A percentile compares a stretch with the other conserved stretches of the same genome.
phyloP scores from a whole-genome alignment of 1,140 invertebrate genomes.

The Cydia strobilella region DNA sequence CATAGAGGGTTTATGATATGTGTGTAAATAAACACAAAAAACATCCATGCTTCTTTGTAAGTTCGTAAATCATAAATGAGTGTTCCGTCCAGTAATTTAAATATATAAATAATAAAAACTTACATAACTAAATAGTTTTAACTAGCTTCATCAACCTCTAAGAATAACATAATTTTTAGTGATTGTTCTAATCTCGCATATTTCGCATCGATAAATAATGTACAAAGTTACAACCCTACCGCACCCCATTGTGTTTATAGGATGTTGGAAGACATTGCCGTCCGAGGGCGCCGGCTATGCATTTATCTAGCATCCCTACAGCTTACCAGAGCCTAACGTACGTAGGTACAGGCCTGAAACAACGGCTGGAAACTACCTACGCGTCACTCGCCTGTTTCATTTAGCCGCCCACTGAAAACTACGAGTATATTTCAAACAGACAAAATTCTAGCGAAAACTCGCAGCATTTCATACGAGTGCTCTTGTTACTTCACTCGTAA shows the following conservation, averaged over 20 bases:
- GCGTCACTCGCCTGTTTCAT: conserved; percentile 18
- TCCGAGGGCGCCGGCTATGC: background rate
- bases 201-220: conserved; percentile 13
- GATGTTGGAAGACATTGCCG: conserved; percentile 26
- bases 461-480: background rate
- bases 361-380: conserved; percentile 25
- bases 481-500: background rate
- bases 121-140: no score
- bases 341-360: background rate
- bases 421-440: background rate
- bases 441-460: background rate
- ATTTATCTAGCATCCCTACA: background rate
- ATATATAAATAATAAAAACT: no score
- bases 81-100: no score
- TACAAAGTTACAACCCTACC: conserved; percentile 1
- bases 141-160: background rate
- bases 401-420: background rate
- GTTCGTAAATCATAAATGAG: no score
- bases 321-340: background rate
- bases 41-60: no score
- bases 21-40: no score
- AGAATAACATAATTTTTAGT: background rate
- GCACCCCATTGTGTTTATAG: conserved; percentile 22
- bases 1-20: no score
- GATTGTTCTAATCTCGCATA: background rate